These are phyloP conservation scores for Gallinago solitaria DNA, from an alignment of 2,797 vertebrate species.

Conservation along the genomic window DNA sequence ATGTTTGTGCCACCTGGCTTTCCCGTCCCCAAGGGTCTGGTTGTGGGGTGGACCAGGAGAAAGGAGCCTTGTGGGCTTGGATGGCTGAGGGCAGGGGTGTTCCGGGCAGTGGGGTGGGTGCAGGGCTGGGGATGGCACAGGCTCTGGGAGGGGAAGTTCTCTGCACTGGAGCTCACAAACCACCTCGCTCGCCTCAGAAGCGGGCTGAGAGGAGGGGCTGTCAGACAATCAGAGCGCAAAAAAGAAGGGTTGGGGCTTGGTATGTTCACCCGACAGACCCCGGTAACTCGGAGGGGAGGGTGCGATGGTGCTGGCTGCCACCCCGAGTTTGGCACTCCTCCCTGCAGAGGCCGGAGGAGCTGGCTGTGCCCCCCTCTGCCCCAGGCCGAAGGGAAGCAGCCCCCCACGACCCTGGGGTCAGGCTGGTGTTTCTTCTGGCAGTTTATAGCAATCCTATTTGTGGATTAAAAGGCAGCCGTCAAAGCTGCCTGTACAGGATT, in stretches of 20 bases:
- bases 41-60: neutral
- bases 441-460: neutral
- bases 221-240: neutral
- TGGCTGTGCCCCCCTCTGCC: neutral
- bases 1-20: neutral
- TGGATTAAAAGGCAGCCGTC: neutral
- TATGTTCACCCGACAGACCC: fast-evolving
- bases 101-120: fast-evolving
- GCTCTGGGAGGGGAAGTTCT: neutral
- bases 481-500: conserved; percentile 31
- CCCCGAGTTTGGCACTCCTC: fast-evolving
- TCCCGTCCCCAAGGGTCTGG: neutral
- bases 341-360: neutral
- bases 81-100: neutral
- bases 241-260: fast-evolving
- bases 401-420: fast-evolving
- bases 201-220: neutral
- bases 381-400: neutral
- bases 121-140: too few species aligned
- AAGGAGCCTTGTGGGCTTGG: neutral
- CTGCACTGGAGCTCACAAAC: neutral
- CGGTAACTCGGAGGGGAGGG: fast-evolving
- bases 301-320: fast-evolving
- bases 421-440: neutral
- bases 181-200: neutral